Conservation (phyloP, 2,888 invertebrate species). For the Tineola bisselliella region DNA sequence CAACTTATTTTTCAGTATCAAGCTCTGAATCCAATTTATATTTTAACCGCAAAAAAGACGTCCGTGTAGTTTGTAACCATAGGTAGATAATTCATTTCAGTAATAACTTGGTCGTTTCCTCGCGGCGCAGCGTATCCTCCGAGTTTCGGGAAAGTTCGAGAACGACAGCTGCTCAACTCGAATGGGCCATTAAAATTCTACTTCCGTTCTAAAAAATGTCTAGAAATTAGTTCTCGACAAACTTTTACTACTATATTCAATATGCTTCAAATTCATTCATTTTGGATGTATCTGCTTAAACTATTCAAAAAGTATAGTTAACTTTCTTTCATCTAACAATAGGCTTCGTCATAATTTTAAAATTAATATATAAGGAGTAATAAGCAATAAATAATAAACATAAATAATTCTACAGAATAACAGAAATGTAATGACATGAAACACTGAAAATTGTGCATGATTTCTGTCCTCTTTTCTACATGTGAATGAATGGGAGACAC, state of each 20-base stretch:
- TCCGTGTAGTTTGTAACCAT: constrained; percentile 18
- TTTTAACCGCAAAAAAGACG: background rate
- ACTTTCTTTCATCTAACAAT: too few relatives aligned
- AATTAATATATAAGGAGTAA: too few relatives aligned
- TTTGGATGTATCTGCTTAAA: background rate
- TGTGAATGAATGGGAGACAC: constrained; percentile 17
- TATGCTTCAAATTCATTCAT: background rate
- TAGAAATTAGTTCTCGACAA: constrained; percentile 1
- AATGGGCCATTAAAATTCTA: constrained; percentile 33
- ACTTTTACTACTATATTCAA: constrained; percentile 5
- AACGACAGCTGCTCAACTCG: constrained; percentile 31
- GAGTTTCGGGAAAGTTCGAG: constrained; percentile 21
- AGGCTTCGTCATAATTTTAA: too few relatives aligned
- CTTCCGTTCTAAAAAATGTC: constrained; percentile 19
- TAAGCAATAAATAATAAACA: too few relatives aligned
- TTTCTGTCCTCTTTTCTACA: too few relatives aligned
- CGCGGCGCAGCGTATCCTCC: constrained; percentile 18
- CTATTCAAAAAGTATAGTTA: background rate
- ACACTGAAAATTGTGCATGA: too few relatives aligned
- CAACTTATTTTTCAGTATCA: too few relatives aligned
- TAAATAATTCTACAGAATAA: too few relatives aligned
- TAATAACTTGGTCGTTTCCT: constrained; percentile 27
- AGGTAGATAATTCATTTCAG: constrained; percentile 33
- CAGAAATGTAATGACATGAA: too few relatives aligned
- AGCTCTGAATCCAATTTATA: too few relatives aligned